Conservation (phyloP, 2,888 invertebrate genomes). For the Sipha maydis region DNA sequence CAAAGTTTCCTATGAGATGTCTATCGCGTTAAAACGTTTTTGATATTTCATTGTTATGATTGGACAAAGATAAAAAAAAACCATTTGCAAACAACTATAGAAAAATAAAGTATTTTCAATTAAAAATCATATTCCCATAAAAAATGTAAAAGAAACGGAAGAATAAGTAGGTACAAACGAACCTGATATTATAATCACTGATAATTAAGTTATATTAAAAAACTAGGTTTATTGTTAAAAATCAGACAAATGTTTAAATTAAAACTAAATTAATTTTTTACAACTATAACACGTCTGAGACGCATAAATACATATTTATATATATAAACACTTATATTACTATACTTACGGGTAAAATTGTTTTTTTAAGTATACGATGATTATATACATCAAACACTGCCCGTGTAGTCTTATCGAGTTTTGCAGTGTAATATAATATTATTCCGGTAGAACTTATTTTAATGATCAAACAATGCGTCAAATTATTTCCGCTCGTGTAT, state of each 20-base stretch:
- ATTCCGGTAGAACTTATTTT: background rate
- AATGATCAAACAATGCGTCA: slow-evolving; percentile 11
- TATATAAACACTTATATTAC: background rate
- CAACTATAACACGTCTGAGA: background rate
- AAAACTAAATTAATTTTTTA: slow-evolving; percentile 14
- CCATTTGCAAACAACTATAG: background rate
- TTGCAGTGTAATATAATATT: background rate
- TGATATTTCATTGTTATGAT: slow-evolving; percentile 11
- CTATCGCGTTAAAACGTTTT: background rate
- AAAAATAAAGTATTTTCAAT: background rate
- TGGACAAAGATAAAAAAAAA: background rate
- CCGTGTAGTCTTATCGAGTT: slow-evolving; percentile 1
- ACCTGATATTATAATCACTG: background rate
- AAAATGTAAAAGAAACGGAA: background rate
- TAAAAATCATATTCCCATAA: slow-evolving; percentile 20
- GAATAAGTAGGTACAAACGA: background rate
- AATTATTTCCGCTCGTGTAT: background rate
- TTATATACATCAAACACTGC: background rate
- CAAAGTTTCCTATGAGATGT: background rate
- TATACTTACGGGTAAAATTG: background rate
- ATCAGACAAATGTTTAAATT: background rate
- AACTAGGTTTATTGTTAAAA: slow-evolving; percentile 17
- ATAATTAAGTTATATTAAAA: slow-evolving; percentile 18
- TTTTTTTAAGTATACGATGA: background rate
- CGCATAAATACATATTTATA: background rate